These are phyloP conservation scores for Agrotis ipsilon DNA, from an alignment of 2,888 invertebrate species.

Conservation along the genomic window DNA sequence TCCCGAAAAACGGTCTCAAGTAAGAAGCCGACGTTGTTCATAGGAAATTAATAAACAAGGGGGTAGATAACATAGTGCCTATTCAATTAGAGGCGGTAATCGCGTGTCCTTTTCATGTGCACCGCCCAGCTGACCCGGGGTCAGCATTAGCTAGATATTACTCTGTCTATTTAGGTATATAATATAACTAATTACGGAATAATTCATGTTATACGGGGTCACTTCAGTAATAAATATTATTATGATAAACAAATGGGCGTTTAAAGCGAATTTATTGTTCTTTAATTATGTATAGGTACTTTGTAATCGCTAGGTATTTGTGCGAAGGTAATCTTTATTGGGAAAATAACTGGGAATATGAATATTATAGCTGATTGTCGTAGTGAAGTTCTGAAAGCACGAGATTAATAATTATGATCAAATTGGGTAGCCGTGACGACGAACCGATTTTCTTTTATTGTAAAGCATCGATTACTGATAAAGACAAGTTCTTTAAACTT, in stretches of 20 bases:
- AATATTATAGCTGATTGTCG: too few species aligned
- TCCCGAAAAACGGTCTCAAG: constrained; percentile 58
- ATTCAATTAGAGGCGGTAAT: constrained; percentile 84
- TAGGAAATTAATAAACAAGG: constrained; percentile 85
- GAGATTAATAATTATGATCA: background rate
- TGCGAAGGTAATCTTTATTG: constrained; percentile 27
- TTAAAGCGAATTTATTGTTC: constrained; percentile 62
- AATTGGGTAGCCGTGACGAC: background rate
- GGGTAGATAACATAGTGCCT: constrained; percentile 78
- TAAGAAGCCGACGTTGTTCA: constrained; percentile 77
- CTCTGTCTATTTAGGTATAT: constrained; percentile 74
- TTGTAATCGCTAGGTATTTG: constrained; percentile 27
- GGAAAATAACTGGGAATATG: constrained; percentile 23
- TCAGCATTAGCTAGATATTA: constrained; percentile 69
- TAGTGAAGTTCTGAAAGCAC: background rate
- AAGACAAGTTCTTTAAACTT: too few species aligned
- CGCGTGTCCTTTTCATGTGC: constrained; percentile 77
- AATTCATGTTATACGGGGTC: constrained; percentile 73
- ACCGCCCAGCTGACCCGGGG: constrained; percentile 79
- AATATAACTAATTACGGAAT: constrained; percentile 82
- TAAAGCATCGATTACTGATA: too few species aligned
- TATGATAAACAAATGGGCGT: constrained; percentile 58
- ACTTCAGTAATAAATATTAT: constrained; percentile 65
- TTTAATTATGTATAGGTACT: constrained; percentile 42
- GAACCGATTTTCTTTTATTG: background rate